phyloP scores from a whole-genome alignment of 1,140 invertebrate genomes.

The Metopolophium dirhodum region DNA sequence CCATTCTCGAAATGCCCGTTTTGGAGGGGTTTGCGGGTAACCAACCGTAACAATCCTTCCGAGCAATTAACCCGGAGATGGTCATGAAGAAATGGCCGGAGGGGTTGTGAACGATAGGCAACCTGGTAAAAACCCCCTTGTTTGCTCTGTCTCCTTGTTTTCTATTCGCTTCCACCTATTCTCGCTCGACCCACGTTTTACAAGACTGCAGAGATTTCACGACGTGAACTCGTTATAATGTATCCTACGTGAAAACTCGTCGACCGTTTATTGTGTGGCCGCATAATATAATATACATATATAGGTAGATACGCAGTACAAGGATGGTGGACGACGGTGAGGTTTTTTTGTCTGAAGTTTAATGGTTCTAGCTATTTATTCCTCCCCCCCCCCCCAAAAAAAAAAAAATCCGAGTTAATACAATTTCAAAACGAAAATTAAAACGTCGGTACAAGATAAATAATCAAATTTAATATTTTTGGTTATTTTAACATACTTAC shows the following conservation, averaged over 20 bases:
- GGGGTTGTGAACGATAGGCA: background rate
- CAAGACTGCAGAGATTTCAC: constrained; percentile 43
- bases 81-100: constrained; percentile 1
- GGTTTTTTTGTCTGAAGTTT: background rate
- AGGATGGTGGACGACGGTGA: background rate
- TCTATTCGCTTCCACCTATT: constrained; percentile 22
- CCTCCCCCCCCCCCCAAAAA: no score
- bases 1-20: background rate
- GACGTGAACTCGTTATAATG: background rate
- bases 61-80: constrained; percentile 50
- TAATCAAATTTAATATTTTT: no score
- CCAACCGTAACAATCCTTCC: constrained; percentile 55
- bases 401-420: background rate
- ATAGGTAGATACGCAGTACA: background rate
- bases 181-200: constrained; percentile 20
- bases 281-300: background rate
- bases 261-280: background rate
- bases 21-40: constrained; percentile 10
- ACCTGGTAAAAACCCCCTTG: constrained; percentile 17
- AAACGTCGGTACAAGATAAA: background rate
- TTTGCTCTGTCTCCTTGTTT: background rate
- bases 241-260: background rate
- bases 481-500: no score
- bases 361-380: background rate
- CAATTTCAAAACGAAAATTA: background rate